Evolutionary conservation across 2,888 invertebrate genomes (phyloP), one percentile per base, ranked within the genome.

Genomic region (Coelinius sp.): DNA sequence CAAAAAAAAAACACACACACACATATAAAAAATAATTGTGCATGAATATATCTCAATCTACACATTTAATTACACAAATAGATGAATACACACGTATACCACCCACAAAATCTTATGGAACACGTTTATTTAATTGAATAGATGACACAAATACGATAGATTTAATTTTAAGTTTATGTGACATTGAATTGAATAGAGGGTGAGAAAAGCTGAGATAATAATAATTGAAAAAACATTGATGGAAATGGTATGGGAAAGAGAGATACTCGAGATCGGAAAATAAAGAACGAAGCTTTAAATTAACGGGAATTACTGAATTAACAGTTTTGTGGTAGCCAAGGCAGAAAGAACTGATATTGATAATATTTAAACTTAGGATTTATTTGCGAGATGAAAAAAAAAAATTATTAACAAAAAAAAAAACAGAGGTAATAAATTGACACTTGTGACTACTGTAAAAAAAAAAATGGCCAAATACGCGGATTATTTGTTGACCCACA

Each of bases 321-420:
- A 86, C 86, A 84, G 83, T 85, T 88, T 88, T 87, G 86, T 86
- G 84, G 87, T 87, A 86, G 86, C 87, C 84, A 84, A 82, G 83
- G 85, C 83, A 82, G 86, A 88, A 88, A 88, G 89, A 89, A 89
- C 89, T 89, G 89, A 89, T 89, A 89, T 90, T 90, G 89, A 89
- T 90, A 89, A 89, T 86, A 86, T 84, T 85, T 86, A 86, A 82
- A 82, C 79, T 73, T 79, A 80, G 81, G 79, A 76, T 64, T 70
- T 70, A 70, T 73, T 65, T 63, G 44, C 69, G 66, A 70, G 71
- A 69, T 38, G 62, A 41, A 41, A 41, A 62, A 69, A 63, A 38
- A 59, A 64, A 63, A n/a, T n/a, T n/a, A n/a, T 59, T 63, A 65
- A 71, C 27, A 44, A 46, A 35, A 27, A 44, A 62, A 41, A 66